Evolutionary conservation across 1,140 invertebrate species (phyloP).

Genomic region (Anastatus disparis): DNA sequence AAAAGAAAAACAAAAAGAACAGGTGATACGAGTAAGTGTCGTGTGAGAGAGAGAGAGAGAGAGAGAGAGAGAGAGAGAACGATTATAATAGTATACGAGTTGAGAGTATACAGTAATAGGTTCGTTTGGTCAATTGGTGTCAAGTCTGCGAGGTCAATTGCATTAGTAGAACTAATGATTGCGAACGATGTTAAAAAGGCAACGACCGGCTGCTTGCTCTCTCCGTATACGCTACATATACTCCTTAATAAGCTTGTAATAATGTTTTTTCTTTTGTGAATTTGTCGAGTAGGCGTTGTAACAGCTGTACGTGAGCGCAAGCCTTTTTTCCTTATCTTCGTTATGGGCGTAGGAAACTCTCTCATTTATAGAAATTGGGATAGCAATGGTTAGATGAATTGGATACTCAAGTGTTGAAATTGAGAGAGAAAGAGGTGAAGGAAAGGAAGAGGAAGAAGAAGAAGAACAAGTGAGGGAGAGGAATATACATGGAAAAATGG

Average conservation of each 20-base stretch:
- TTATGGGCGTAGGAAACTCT: too few species aligned
- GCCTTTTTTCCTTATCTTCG: constrained; percentile 2
- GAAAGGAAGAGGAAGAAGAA: too few species aligned
- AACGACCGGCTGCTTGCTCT: constrained; percentile 38
- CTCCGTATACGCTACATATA: too few species aligned
- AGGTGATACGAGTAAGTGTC: too few species aligned
- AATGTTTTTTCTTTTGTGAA: constrained; percentile 4
- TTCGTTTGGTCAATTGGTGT: constrained; percentile 52
- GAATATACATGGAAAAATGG: background rate
- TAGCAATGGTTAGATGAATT: too few species aligned
- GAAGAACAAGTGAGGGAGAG: background rate
- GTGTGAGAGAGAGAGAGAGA: background rate
- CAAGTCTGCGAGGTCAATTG: constrained; percentile 53
- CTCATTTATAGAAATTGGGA: background rate
- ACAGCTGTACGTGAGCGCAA: background rate
- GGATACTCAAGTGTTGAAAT: too few species aligned
- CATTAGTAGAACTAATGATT: constrained; percentile 45
- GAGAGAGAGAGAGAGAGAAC: background rate
- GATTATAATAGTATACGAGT: background rate
- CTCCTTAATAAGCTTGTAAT: constrained; percentile 18
- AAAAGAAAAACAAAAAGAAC: background rate
- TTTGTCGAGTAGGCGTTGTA: background rate
- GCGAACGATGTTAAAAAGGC: constrained; percentile 37
- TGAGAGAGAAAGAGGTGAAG: too few species aligned
- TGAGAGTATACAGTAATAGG: background rate